Percentiles rank a stretch among this genome's conserved stretches.
Evolutionary conservation across 2,113 vertebrate species (phyloP).

Genomic region (Gopherus flavomarginatus): DNA sequence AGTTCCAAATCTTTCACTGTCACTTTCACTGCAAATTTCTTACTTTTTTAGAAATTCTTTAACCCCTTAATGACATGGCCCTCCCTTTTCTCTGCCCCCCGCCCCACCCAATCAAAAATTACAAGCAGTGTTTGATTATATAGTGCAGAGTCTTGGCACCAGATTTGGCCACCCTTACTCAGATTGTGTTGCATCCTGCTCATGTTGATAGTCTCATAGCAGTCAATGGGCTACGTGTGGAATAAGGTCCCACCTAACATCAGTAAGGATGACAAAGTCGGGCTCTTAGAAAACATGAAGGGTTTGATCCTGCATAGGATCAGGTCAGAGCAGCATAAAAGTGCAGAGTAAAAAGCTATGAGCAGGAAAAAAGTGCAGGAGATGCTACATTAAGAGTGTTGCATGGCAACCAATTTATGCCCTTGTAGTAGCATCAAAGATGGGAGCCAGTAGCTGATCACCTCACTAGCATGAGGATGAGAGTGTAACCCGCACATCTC

Average conservation of each 20-base stretch:
- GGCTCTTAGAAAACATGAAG: background rate
- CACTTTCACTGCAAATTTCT: background rate
- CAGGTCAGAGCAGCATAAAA: background rate
- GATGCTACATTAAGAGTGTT: background rate
- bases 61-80: background rate
- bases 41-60: background rate
- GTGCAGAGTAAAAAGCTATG: background rate
- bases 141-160: accelerated
- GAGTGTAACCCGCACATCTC: background rate
- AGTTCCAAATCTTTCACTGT: background rate
- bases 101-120: background rate
- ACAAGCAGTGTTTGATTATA: background rate
- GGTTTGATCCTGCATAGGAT: accelerated
- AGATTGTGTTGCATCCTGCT: background rate
- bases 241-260: background rate
- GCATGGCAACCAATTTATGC: background rate
- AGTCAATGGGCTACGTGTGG: background rate
- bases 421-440: background rate
- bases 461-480: background rate
- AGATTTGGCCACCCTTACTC: background rate
- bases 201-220: background rate
- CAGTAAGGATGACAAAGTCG: background rate
- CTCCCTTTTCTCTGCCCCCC: background rate
- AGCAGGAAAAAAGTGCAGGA: background rate
- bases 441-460: background rate